Evolutionary conservation across 2,113 vertebrate species (phyloP).

Genomic region (Cyanistes caeruleus): DNA sequence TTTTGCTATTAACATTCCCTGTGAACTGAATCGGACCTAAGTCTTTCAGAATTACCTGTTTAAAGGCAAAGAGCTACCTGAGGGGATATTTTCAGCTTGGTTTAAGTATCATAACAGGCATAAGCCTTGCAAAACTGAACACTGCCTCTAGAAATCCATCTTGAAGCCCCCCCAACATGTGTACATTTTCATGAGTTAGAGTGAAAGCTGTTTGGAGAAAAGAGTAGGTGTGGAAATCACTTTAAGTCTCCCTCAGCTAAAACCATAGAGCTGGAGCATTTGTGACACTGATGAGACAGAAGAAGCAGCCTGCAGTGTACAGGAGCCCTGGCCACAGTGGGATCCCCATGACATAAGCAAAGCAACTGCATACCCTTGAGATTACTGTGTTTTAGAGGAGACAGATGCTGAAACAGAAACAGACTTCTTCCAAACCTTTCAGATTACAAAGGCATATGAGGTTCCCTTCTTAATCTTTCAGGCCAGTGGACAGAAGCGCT

Average conservation of each 20-base stretch:
- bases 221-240: background rate
- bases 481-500: background rate
- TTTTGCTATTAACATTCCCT: background rate
- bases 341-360: background rate
- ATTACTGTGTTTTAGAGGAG: background rate
- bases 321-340: background rate
- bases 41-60: background rate
- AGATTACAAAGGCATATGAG: background rate
- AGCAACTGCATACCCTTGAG: background rate
- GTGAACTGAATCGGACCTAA: background rate
- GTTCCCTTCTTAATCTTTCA: background rate
- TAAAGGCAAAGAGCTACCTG: background rate
- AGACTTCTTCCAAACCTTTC: background rate
- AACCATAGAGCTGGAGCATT: background rate
- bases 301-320: background rate
- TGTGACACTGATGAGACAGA: background rate
- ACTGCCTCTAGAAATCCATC: background rate
- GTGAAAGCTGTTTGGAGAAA: background rate
- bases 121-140: background rate
- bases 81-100: background rate
- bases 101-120: background rate
- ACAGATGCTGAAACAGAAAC: background rate
- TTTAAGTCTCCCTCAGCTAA: background rate
- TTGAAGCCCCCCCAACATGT: background rate
- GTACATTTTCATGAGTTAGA: constrained; percentile 9